A percentile compares a stretch with the other conserved stretches of the same genome.
These are phyloP conservation scores for Eolophus roseicapilla DNA, from an alignment of 2,113 vertebrate species.

Conservation along the genomic window DNA sequence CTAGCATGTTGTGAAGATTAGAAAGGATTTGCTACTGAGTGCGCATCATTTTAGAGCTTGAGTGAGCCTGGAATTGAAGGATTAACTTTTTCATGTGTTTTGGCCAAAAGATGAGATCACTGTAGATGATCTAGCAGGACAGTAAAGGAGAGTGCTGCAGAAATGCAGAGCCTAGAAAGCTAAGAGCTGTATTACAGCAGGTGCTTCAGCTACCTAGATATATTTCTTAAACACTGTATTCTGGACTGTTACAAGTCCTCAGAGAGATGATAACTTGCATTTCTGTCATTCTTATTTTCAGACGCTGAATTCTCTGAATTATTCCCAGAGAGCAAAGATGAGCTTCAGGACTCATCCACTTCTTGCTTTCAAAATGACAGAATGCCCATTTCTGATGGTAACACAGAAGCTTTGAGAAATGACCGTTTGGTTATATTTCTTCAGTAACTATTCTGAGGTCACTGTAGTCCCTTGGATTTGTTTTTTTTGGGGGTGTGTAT, in stretches of 20 bases:
- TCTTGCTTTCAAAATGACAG: neutral
- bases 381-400: neutral
- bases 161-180: neutral
- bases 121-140: neutral
- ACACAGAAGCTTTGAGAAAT: neutral
- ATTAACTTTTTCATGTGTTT: neutral
- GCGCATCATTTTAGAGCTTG: neutral
- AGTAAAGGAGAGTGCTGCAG: neutral
- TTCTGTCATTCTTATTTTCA: neutral
- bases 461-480: neutral
- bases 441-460: neutral
- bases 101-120: neutral
- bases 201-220: neutral
- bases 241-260: neutral
- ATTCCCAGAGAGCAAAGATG: neutral
- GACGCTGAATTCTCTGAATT: neutral
- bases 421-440: neutral
- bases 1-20: neutral
- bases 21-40: neutral
- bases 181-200: neutral
- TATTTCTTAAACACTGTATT: neutral
- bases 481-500: neutral
- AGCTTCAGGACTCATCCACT: neutral
- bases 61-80: neutral
- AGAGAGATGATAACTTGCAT: neutral